Conservation (phyloP, 2,797 vertebrate species). For the Synanceia verrucosa region DNA sequence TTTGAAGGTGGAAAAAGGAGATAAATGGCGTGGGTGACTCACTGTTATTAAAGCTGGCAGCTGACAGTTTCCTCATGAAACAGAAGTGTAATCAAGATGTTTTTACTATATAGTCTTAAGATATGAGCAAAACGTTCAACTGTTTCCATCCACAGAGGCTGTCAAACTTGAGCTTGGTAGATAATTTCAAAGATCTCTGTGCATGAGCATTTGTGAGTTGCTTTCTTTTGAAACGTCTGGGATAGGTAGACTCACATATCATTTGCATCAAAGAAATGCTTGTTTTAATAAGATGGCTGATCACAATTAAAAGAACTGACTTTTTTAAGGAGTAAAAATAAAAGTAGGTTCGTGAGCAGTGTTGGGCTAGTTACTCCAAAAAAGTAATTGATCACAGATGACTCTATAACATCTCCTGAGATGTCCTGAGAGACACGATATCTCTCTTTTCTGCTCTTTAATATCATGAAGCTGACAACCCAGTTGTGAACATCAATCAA, state of each 20-base stretch:
- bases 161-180: not conserved
- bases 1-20: constrained; percentile 24
- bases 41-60: constrained; percentile 14
- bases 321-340: not conserved
- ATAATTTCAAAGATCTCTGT: not conserved
- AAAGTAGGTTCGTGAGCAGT: too few relatives aligned
- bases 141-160: constrained; percentile 6
- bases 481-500: too few relatives aligned
- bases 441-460: too few relatives aligned
- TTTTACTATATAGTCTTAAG: constrained; percentile 10
- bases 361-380: too few relatives aligned
- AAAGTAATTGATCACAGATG: too few relatives aligned
- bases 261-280: not conserved
- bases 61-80: constrained; percentile 29
- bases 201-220: not conserved
- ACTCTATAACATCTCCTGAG: too few relatives aligned
- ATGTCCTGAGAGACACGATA: too few relatives aligned
- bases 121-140: constrained; percentile 23
- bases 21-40: constrained; percentile 12
- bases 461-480: too few relatives aligned
- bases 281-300: not conserved
- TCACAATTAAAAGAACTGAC: not conserved
- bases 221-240: not conserved
- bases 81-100: constrained; percentile 26
- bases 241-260: not conserved